These are phyloP conservation scores for Enteromius viviparus DNA, from an alignment of 2,797 vertebrate species.

Conservation along the genomic window DNA sequence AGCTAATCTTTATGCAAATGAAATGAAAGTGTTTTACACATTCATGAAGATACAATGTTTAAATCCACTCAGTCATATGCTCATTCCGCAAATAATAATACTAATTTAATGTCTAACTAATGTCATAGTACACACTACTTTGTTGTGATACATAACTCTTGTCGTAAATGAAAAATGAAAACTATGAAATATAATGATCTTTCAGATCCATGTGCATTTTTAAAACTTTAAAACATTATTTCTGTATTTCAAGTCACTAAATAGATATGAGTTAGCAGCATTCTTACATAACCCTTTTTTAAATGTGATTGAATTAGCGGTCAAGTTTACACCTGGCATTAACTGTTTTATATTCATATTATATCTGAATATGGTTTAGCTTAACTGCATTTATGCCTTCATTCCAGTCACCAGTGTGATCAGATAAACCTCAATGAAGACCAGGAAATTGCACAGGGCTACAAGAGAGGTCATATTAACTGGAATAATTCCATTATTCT, in stretches of 20 bases:
- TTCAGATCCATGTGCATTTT: background rate
- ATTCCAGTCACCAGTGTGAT: background rate
- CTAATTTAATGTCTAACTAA: too few relatives aligned
- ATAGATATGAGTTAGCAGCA: background rate
- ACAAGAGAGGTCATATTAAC: background rate
- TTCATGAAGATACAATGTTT: background rate
- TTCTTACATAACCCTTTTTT: background rate
- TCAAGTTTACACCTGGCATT: background rate
- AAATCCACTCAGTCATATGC: background rate
- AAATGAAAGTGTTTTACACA: background rate
- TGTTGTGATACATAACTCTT: background rate
- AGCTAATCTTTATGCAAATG: slow-evolving; percentile 13
- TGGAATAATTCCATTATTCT: background rate
- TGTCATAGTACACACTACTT: background rate
- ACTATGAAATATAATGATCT: background rate
- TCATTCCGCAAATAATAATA: background rate
- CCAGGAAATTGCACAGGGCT: background rate
- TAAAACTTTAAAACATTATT: background rate
- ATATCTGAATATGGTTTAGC: background rate
- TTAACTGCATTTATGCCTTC: background rate
- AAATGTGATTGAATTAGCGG: background rate
- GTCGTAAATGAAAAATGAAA: background rate
- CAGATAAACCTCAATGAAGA: background rate
- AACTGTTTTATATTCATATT: background rate
- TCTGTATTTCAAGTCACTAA: background rate